Conservation (phyloP, 2,797 vertebrate species). For the Serranus cabrilla region DNA sequence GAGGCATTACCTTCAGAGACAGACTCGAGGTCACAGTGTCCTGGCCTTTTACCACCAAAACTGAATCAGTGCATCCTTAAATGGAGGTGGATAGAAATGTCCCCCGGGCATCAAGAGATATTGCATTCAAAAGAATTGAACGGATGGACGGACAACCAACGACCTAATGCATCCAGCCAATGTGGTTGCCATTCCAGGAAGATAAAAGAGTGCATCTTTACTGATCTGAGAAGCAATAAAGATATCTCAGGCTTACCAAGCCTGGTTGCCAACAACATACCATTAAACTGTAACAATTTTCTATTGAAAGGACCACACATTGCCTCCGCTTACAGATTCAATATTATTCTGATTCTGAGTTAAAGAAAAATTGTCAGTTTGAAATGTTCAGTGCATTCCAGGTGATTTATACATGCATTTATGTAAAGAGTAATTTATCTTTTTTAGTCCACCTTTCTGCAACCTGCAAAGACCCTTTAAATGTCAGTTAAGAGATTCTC, state of each 20-base stretch:
- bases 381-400: not conserved
- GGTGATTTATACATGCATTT: not conserved
- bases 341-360: not conserved
- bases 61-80: too few relatives aligned
- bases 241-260: constrained; percentile 22
- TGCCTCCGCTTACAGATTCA: not conserved
- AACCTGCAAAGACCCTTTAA: not conserved
- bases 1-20: too few relatives aligned
- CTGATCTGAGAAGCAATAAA: constrained; percentile 19
- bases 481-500: not conserved
- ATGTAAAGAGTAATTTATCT: not conserved
- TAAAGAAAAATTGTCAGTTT: not conserved
- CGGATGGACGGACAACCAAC: too few relatives aligned
- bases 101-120: too few relatives aligned
- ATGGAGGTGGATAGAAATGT: too few relatives aligned
- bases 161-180: too few relatives aligned
- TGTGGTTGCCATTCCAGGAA: too few relatives aligned
- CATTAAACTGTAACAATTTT: not conserved
- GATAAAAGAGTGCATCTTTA: not conserved
- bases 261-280: not conserved
- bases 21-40: too few relatives aligned
- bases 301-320: not conserved
- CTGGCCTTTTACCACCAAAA: too few relatives aligned
- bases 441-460: not conserved
- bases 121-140: too few relatives aligned